A percentile compares a stretch with the other conserved stretches of the same genome.
Evolutionary conservation across 2,888 invertebrate species (phyloP).

Genomic region (Spilosoma lubricipeda): DNA sequence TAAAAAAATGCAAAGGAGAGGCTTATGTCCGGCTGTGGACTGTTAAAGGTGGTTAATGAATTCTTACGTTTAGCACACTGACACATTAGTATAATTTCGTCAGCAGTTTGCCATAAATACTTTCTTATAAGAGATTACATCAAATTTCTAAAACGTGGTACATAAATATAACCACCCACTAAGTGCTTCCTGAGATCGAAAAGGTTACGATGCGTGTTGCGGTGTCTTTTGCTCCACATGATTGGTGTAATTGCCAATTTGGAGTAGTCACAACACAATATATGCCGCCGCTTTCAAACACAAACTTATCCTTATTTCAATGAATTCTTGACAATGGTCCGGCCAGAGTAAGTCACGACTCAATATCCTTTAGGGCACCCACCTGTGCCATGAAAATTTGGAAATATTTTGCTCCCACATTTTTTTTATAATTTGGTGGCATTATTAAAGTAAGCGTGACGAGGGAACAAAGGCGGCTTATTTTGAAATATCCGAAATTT

Average conservation of each 20-base stretch:
- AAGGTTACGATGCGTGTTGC: conserved; percentile 43
- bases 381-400: conserved; percentile 78
- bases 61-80: too few species aligned
- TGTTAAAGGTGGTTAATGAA: too few species aligned
- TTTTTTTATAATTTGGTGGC: conserved; percentile 69
- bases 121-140: neutral
- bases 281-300: conserved; percentile 60
- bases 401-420: conserved; percentile 63
- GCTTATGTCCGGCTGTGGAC: too few species aligned
- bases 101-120: neutral
- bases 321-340: conserved; percentile 66
- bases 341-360: conserved; percentile 82
- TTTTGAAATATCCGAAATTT: conserved; percentile 35
- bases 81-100: too few species aligned
- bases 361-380: conserved; percentile 72
- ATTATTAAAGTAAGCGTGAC: conserved; percentile 70
- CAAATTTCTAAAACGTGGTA: neutral
- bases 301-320: conserved; percentile 64
- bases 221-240: conserved; percentile 42
- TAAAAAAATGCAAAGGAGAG: too few species aligned
- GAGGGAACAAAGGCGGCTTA: conserved; percentile 60
- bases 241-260: conserved; percentile 71
- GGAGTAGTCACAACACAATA: conserved; percentile 61
- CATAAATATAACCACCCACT: conserved; percentile 14
- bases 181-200: conserved; percentile 44